These are phyloP conservation scores for Corythornis cristatus DNA, from an alignment of 2,113 vertebrate species.

Conservation along the genomic window DNA sequence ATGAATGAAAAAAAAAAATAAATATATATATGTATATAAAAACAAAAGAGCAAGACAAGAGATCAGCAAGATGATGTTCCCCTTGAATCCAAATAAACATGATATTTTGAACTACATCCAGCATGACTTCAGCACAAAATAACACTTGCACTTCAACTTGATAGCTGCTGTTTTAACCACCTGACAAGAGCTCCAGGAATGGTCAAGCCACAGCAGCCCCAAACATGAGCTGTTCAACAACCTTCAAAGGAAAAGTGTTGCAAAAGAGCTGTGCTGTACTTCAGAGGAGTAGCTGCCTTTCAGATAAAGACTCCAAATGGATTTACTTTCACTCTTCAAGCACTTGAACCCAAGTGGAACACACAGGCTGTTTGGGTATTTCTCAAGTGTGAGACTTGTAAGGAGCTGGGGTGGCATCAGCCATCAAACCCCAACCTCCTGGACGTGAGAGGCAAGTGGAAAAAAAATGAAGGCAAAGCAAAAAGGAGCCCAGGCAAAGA, in stretches of 20 bases:
- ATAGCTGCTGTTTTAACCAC: background rate
- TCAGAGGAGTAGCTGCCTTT: background rate
- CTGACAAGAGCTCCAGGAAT: background rate
- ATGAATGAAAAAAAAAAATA: background rate
- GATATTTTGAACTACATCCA: background rate
- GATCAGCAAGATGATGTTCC: background rate
- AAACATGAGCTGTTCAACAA: background rate
- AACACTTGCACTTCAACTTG: background rate
- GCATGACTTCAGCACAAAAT: background rate
- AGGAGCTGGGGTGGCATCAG: background rate
- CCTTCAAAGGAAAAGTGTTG: background rate
- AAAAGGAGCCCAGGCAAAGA: background rate
- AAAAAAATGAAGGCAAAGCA: background rate
- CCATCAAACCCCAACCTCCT: fast-evolving
- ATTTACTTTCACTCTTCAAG: background rate
- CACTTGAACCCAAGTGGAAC: background rate
- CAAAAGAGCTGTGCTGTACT: background rate
- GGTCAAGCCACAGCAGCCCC: background rate
- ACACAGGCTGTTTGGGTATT: fast-evolving
- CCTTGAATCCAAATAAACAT: background rate
- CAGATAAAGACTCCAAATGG: background rate
- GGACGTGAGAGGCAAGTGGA: fast-evolving
- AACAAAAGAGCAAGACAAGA: background rate
- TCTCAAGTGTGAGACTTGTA: background rate
- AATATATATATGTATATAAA: too few species aligned